phyloP scores from a whole-genome alignment of 2,113 vertebrate species.

The Procavia capensis region DNA sequence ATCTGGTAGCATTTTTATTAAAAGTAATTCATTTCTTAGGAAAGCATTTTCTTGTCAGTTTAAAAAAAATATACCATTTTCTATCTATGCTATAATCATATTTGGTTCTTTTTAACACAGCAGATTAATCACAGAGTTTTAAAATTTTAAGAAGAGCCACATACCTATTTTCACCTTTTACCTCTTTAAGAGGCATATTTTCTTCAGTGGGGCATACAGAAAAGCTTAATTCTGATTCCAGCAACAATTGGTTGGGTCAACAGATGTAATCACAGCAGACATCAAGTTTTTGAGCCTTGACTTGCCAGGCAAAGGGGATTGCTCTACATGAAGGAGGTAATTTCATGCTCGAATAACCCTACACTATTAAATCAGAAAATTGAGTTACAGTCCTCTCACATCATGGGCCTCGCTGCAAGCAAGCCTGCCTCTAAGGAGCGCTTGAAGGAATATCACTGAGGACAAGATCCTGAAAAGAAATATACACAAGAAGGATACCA shows the following conservation, averaged over 20 bases:
- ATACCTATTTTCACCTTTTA: conserved; percentile 35
- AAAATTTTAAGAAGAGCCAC: not conserved
- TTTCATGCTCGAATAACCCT: conserved; percentile 81
- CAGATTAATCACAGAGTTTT: not conserved
- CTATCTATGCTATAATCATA: not conserved
- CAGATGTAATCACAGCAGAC: conserved; percentile 62
- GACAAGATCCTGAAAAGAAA: conserved; percentile 6
- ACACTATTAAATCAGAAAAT: conserved; percentile 77
- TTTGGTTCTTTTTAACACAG: not conserved
- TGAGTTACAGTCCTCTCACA: conserved; percentile 53
- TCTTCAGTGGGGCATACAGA: not conserved
- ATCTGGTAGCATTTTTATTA: not conserved
- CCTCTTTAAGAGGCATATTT: not conserved
- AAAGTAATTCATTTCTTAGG: conserved; percentile 11
- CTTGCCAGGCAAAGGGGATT: conserved; percentile 74
- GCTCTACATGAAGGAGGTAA: conserved; percentile 79
- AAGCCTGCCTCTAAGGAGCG: conserved; percentile 18
- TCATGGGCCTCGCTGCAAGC: conserved; percentile 15
- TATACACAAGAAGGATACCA: not conserved
- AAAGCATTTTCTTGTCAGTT: conserved; percentile 32
- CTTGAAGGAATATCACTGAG: not conserved
- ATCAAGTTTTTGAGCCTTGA: conserved; percentile 67
- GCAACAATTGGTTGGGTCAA: conserved; percentile 68
- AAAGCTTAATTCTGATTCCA: conserved; percentile 61
- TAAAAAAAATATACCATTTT: conserved; percentile 27